These are phyloP conservation scores for Embiotoca jacksoni DNA, from an alignment of 2,113 vertebrate species.

Conservation along the genomic window DNA sequence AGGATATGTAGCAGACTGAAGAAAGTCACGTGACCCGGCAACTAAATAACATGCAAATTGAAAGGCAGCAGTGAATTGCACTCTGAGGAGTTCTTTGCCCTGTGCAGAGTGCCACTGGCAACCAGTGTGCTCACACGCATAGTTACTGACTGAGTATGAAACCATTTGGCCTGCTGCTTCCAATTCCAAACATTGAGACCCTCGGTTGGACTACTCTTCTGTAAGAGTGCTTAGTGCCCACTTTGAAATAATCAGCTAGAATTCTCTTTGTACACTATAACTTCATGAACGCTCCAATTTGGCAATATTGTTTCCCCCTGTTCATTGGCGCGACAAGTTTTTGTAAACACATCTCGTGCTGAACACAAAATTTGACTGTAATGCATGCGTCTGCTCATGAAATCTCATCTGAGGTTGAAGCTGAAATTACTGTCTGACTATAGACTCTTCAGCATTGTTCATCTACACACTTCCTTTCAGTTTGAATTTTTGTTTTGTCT, in stretches of 20 bases:
- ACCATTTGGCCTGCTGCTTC: conserved; percentile 76
- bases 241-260: conserved; percentile 72
- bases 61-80: conserved; percentile 67
- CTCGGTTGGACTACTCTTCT: conserved; percentile 59
- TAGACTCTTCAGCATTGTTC: not conserved
- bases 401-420: conserved; percentile 13
- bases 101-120: conserved; percentile 67
- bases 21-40: conserved; percentile 40
- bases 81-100: conserved; percentile 70
- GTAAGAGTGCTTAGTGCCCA: conserved; percentile 67
- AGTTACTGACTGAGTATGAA: conserved; percentile 67
- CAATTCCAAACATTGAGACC: conserved; percentile 71
- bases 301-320: conserved; percentile 16
- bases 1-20: conserved; percentile 51
- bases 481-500: not conserved
- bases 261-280: conserved; percentile 66
- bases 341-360: conserved; percentile 20
- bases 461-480: not conserved
- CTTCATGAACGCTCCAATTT: conserved; percentile 55
- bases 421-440: not conserved
- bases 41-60: conserved; percentile 70
- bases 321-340: conserved; percentile 32
- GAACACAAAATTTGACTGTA: conserved; percentile 41
- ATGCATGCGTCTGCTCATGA: conserved; percentile 19
- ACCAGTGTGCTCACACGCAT: conserved; percentile 46